These are phyloP conservation scores for Patagioenas fasciata DNA, from an alignment of 2,113 vertebrate species.

Conservation along the genomic window DNA sequence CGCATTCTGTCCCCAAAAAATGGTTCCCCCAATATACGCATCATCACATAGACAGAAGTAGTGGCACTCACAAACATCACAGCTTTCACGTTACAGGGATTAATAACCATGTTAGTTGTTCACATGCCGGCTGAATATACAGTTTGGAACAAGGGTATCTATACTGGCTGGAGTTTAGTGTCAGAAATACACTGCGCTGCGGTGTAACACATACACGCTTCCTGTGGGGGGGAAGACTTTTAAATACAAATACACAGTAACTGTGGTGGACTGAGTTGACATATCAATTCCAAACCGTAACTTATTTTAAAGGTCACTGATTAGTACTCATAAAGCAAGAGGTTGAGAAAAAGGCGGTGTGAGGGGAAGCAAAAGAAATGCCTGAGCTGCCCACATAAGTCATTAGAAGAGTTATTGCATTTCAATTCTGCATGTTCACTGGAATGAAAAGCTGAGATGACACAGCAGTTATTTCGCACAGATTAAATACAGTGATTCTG, in stretches of 20 bases:
- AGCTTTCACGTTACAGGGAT: not conserved
- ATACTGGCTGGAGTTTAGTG: not conserved
- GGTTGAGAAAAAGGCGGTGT: not conserved
- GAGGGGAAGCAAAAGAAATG: not conserved
- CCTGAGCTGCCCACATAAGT: not conserved
- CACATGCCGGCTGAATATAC: not conserved
- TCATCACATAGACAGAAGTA: not conserved
- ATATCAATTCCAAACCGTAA: not conserved
- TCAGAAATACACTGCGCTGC: not conserved
- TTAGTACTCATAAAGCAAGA: not conserved
- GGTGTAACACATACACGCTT: not conserved
- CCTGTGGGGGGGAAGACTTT: not conserved
- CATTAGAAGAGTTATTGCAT: not conserved
- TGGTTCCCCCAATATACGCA: not conserved
- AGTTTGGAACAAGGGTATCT: not conserved
- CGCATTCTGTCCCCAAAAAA: not conserved
- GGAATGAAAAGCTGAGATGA: not conserved
- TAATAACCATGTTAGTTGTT: not conserved
- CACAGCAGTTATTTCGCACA: not conserved
- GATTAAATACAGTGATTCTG: not conserved
- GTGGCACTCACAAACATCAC: not conserved
- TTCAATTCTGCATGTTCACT: not conserved
- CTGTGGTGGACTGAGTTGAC: not conserved
- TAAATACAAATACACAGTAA: not conserved
- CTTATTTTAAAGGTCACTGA: not conserved